Evolutionary conservation across 1,140 invertebrate genomes (phyloP).

Genomic region (Ceratina australensis): DNA sequence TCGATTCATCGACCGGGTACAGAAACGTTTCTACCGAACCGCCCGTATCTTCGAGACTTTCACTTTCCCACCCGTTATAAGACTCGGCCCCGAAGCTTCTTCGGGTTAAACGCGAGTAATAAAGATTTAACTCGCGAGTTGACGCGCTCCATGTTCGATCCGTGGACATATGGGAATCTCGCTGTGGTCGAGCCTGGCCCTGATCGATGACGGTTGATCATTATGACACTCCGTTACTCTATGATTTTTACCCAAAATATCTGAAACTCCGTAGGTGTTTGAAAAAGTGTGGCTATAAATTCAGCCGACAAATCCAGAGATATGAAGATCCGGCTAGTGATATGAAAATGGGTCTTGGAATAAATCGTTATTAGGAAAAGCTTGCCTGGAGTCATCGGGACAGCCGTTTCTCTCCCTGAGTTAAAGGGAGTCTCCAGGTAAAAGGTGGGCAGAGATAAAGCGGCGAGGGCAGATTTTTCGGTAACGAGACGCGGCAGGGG

Average conservation of each 20-base stretch:
- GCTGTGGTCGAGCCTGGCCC: no score
- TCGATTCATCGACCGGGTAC: constrained; percentile 14
- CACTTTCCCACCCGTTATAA: constrained; percentile 16
- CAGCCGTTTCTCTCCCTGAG: constrained; percentile 1
- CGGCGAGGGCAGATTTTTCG: constrained; percentile 17
- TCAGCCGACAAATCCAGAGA: neutral
- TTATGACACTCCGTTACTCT: neutral
- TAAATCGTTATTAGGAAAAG: constrained; percentile 26
- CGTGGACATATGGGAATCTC: no score
- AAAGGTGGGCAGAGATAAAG: neutral
- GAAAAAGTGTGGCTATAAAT: constrained; percentile 6
- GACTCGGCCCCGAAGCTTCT: neutral
- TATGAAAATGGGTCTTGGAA: neutral
- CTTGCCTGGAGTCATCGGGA: neutral
- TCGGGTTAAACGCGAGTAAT: neutral
- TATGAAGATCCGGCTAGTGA: no score
- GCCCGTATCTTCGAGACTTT: constrained; percentile 8
- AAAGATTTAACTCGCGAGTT: neutral
- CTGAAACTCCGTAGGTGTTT: neutral
- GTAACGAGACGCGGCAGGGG: constrained; percentile 33
- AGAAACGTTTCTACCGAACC: constrained; percentile 5
- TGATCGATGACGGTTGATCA: no score
- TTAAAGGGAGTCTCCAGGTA: neutral
- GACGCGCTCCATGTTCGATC: no score
- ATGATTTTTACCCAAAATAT: neutral